Conservation (phyloP, 2,113 vertebrate genomes). For the Conger conger region DNA sequence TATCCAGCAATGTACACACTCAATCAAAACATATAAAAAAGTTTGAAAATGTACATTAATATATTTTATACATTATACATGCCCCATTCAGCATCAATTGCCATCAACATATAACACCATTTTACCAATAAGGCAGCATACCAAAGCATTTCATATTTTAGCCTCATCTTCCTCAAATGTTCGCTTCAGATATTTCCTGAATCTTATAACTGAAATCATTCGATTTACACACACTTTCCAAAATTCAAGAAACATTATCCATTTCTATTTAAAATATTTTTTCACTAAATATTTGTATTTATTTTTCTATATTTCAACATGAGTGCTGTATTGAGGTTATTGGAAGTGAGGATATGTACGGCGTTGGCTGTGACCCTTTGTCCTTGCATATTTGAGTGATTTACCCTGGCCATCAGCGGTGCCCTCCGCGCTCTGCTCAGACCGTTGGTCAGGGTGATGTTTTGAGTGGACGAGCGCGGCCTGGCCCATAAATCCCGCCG, state of each 20-base stretch:
- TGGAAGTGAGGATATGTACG: constrained; percentile 16
- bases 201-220: too few species aligned
- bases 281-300: too few species aligned
- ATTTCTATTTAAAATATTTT: too few species aligned
- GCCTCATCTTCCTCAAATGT: too few species aligned
- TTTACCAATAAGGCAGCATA: too few species aligned
- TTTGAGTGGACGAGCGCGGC: constrained; percentile 41
- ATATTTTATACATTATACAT: neutral
- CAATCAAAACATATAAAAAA: neutral
- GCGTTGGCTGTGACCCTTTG: constrained; percentile 26
- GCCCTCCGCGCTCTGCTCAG: constrained; percentile 36
- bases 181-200: too few species aligned
- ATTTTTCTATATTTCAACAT: neutral
- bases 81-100: too few species aligned
- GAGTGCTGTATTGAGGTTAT: neutral
- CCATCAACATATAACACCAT: too few species aligned
- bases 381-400: constrained; percentile 40
- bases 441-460: constrained; percentile 50
- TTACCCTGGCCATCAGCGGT: constrained; percentile 27
- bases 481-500: constrained; percentile 49
- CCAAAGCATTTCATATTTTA: too few species aligned
- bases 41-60: neutral
- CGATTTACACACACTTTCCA: too few species aligned
- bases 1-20: neutral
- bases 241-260: too few species aligned